Evolutionary conservation across 2,888 invertebrate species (phyloP), one percentile per base, ranked within the genome.

Genomic region (Lottia gigantea): DNA sequence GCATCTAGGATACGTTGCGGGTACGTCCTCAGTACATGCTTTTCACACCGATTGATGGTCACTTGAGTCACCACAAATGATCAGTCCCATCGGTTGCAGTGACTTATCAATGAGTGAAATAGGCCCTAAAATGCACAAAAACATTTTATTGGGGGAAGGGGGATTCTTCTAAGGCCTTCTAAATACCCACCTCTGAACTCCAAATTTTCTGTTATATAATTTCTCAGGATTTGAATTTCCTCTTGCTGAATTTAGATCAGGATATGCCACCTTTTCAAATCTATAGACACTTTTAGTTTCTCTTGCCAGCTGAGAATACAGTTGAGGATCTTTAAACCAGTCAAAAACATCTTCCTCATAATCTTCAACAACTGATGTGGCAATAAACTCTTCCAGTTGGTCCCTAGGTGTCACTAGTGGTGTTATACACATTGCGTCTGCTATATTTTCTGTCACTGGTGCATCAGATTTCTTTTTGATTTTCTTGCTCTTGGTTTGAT

Each of bases 221-320:
- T 92, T 91, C 82, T 94, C 93, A 0, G 91, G 90, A 47, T 81
- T 80, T 23, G 80, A 80, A 0, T 89, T 85, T 25, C 91, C 90
- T 64, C 79, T 80, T 23, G 83, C 92, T 0, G 92, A 92, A 78
- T 91, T 90, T 88, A 93, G 89, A 81, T 94, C 94, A 23, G 94
- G 94, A 86, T 93, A 94, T 0, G 94, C 93, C 7, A 94, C 91
- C 88, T 94, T 94, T 46, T 92, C 92, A 86, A 94, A 93, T 8
- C 92, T 91, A 73, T 92, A 91, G 16, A 93, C 91, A 82, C 92
- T 92, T 68, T 88, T 81, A 0, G 89, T 89, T 49, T 78, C 63
- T 7, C 79, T 61, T 2, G 89, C 85, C 26, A 87, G 74, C 25
- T 84, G 82, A 61, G 81, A 74, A 74, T 86, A 89, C 4, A 84